Percentiles rank a stretch among this genome's conserved stretches.
Conservation (phyloP, 2,888 invertebrate genomes). For the Alitta virens region DNA sequence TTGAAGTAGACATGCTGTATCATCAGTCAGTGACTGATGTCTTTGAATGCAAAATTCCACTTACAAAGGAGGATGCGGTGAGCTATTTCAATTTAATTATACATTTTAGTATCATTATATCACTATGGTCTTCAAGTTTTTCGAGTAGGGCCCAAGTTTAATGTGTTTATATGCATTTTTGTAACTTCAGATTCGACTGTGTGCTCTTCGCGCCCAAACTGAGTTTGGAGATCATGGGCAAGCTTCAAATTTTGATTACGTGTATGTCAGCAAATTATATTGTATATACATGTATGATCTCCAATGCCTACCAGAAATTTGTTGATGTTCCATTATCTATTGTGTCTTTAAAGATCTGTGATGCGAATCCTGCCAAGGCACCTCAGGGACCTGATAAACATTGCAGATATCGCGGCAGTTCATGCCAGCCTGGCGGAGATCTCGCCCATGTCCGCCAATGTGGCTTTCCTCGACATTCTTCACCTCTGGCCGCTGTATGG, state of each 20-base stretch:
- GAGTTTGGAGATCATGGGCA: slow-evolving; percentile 76
- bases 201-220: slow-evolving; percentile 88
- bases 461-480: slow-evolving; percentile 87
- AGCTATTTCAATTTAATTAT: slow-evolving; percentile 55
- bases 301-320: no score
- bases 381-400: slow-evolving; percentile 74
- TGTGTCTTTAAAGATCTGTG: no score
- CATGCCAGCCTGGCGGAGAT: slow-evolving; percentile 88
- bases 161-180: neutral
- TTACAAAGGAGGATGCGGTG: slow-evolving; percentile 91
- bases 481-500: slow-evolving; percentile 90
- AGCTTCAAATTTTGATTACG: slow-evolving; percentile 48
- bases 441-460: slow-evolving; percentile 81
- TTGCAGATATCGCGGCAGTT: slow-evolving; percentile 79
- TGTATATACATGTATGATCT: no score
- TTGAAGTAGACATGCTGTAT: slow-evolving; percentile 89
- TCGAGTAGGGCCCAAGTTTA: neutral
- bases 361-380: slow-evolving; percentile 72
- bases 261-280: slow-evolving; percentile 33
- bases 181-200: slow-evolving; percentile 77
- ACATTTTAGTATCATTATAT: neutral
- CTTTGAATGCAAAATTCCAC: slow-evolving; percentile 85
- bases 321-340: no score
- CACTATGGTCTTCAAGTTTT: no score
- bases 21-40: slow-evolving; percentile 90